phyloP scores from a whole-genome alignment of 2,888 invertebrate species.

The Aphodius sticticus region DNA sequence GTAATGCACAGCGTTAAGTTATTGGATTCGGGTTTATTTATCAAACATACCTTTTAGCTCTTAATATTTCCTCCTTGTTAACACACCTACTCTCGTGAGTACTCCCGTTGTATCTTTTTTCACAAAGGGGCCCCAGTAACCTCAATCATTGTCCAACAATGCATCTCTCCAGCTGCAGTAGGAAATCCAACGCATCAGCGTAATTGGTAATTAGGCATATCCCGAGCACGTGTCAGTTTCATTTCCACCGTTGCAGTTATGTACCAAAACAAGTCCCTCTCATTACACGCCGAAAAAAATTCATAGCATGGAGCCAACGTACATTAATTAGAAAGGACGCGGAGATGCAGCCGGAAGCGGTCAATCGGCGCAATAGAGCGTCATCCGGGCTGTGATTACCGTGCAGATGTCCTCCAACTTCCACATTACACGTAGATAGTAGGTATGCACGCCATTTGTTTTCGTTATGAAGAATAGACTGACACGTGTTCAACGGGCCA shows the following conservation, averaged over 20 bases:
- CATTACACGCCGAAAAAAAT: not conserved
- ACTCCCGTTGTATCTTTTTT: no score
- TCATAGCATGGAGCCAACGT: conserved; percentile 20
- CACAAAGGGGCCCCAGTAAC: not conserved
- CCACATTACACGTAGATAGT: conserved; percentile 31
- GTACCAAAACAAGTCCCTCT: not conserved
- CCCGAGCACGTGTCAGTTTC: not conserved
- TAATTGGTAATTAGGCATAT: not conserved
- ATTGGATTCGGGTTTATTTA: no score
- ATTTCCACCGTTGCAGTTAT: not conserved
- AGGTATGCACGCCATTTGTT: conserved; percentile 9
- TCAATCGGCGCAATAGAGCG: conserved; percentile 55
- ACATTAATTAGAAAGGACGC: conserved; percentile 35
- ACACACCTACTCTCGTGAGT: no score
- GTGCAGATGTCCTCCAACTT: conserved; percentile 49
- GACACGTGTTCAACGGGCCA: conserved; percentile 20
- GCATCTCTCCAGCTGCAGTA: not conserved
- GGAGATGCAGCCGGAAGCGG: conserved; percentile 51
- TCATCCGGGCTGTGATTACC: conserved; percentile 55
- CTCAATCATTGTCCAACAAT: not conserved
- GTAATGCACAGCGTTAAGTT: no score
- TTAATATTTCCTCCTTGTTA: no score
- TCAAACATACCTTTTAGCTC: no score
- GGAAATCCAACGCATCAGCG: conserved; percentile 4
- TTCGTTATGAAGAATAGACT: not conserved